These are phyloP conservation scores for Chloroceryle inda DNA, from an alignment of 2,797 vertebrate genomes.

Conservation along the genomic window DNA sequence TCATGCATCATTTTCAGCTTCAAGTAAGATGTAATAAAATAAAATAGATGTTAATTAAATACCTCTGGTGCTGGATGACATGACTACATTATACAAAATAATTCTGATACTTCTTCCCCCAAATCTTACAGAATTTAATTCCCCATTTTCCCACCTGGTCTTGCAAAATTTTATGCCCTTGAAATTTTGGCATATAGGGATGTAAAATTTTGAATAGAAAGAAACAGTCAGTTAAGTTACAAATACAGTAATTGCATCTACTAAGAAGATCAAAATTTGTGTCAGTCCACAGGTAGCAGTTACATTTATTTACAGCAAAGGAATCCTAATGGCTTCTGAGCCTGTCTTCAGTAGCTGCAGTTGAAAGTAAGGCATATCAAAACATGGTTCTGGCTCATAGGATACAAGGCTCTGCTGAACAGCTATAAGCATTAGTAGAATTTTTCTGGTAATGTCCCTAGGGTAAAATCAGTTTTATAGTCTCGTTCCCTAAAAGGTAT, in stretches of 20 bases:
- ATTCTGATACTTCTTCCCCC: background rate
- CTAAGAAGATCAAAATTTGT: background rate
- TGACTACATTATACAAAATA: background rate
- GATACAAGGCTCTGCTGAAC: background rate
- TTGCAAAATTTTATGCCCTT: background rate
- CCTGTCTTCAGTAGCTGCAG: background rate
- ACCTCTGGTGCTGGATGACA: background rate
- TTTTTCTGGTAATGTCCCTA: background rate
- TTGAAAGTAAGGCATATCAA: background rate
- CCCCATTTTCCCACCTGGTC: background rate
- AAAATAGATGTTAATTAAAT: constrained; percentile 61
- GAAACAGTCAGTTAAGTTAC: background rate
- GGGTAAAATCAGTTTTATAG: background rate
- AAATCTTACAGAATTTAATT: background rate
- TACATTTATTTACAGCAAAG: background rate
- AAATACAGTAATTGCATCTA: background rate
- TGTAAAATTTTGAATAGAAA: background rate
- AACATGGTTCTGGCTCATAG: background rate
- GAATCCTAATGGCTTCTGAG: background rate
- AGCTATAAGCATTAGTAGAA: background rate
- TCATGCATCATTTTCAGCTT: constrained; percentile 46
- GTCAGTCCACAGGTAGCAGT: background rate
- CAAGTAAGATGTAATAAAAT: constrained; percentile 45
- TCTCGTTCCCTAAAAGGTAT: background rate
- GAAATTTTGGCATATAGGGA: background rate